Evolutionary conservation across 2,113 vertebrate genomes (phyloP).

Genomic region (Protobothrops flavoviridis): DNA sequence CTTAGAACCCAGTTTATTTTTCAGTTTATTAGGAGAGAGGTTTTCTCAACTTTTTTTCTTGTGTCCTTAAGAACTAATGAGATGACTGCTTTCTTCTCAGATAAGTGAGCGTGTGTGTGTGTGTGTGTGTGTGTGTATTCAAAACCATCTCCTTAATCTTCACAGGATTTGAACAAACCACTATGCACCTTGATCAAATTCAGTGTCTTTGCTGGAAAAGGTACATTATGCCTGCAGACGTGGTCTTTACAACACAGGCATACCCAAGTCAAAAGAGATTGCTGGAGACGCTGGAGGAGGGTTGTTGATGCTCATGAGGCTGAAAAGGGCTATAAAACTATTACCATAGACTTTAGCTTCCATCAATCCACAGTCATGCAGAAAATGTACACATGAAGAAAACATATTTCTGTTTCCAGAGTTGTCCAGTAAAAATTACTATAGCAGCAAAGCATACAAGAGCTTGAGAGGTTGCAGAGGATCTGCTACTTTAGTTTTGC

Average conservation of each 20-base stretch:
- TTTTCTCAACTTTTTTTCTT: not conserved
- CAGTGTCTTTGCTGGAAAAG: not conserved
- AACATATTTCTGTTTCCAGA: not conserved
- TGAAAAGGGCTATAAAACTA: not conserved
- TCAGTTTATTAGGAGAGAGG: not conserved
- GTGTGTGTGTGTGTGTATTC: not conserved
- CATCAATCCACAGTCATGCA: not conserved
- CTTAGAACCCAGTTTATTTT: not conserved
- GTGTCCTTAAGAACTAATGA: not conserved
- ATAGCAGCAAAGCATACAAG: not conserved
- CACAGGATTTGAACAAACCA: not conserved
- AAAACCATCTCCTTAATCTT: not conserved
- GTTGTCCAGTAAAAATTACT: not conserved
- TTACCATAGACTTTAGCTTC: not conserved
- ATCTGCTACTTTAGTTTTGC: too few species aligned
- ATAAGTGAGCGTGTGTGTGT: not conserved
- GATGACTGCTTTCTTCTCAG: not conserved
- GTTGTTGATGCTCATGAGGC: not conserved
- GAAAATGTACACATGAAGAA: not conserved
- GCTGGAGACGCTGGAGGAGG: not conserved
- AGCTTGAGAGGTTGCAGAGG: not conserved
- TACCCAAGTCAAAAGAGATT: not conserved
- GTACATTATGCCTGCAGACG: not conserved
- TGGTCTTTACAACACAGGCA: not conserved
- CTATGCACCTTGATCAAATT: not conserved